Evolutionary conservation across 2,113 vertebrate species (phyloP).

Genomic region (Calyptommatus sinebrachiatus): DNA sequence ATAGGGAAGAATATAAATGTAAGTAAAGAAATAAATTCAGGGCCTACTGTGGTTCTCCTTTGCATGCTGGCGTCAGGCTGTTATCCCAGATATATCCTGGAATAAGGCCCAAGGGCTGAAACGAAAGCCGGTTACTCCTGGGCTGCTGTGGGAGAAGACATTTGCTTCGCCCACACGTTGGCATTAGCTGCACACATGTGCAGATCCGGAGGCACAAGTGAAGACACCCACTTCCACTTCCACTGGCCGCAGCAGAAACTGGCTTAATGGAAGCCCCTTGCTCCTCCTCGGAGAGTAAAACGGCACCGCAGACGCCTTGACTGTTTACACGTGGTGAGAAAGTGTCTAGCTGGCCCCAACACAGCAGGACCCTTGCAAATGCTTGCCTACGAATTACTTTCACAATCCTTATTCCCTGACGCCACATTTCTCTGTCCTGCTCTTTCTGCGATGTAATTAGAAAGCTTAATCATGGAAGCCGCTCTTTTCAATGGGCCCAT

Average conservation of each 20-base stretch:
- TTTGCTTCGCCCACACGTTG: too few species aligned
- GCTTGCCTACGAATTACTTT: not conserved
- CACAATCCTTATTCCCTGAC: not conserved
- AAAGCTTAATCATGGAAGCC: not conserved
- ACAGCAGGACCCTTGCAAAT: not conserved
- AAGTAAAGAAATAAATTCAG: too few species aligned
- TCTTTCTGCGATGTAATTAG: not conserved
- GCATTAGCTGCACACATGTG: too few species aligned
- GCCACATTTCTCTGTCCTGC: not conserved
- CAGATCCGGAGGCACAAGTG: not conserved
- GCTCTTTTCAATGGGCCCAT: not conserved
- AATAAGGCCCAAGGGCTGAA: too few species aligned
- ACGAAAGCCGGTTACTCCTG: not conserved
- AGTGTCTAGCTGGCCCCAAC: not conserved
- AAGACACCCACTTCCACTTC: not conserved
- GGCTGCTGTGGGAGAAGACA: not conserved
- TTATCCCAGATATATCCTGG: too few species aligned
- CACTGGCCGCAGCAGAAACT: too few species aligned
- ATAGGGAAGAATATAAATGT: too few species aligned
- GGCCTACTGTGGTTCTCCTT: too few species aligned
- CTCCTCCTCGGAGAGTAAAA: not conserved
- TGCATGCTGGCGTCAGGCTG: too few species aligned
- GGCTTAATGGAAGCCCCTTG: not conserved
- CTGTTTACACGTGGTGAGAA: too few species aligned
- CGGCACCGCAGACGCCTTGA: not conserved